These are phyloP conservation scores for Drosophila mimica DNA, from an alignment of 2,888 invertebrate genomes.

Conservation along the genomic window DNA sequence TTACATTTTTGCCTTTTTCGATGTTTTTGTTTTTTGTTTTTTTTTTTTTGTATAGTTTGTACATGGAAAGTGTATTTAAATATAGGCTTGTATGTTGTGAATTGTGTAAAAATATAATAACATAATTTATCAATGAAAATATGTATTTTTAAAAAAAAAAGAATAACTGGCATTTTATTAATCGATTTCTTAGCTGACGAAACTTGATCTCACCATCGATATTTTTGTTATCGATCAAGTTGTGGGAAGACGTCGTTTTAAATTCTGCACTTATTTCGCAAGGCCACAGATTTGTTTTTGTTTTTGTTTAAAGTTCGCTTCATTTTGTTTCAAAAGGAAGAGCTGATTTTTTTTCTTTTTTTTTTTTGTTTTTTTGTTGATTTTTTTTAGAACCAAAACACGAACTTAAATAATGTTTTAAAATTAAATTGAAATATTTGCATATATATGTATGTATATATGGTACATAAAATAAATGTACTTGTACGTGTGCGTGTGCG, in stretches of 20 bases:
- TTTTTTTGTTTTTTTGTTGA: background rate
- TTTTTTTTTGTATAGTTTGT: conserved; percentile 40
- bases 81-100: conserved; percentile 23
- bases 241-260: conserved; percentile 52
- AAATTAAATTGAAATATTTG: conserved; percentile 14
- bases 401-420: conserved; percentile 12
- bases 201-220: conserved; percentile 29
- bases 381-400: conserved; percentile 50
- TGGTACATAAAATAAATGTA: background rate
- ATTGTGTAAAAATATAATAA: conserved; percentile 21
- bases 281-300: conserved; percentile 15
- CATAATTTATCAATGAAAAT: conserved; percentile 33
- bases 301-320: conserved; percentile 19
- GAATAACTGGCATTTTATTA: conserved; percentile 47
- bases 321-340: conserved; percentile 56
- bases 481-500: conserved; percentile 6
- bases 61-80: conserved; percentile 40
- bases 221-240: conserved; percentile 19
- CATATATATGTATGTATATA: conserved; percentile 11
- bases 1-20: conserved; percentile 20
- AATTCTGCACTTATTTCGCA: conserved; percentile 26
- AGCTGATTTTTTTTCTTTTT: conserved; percentile 10
- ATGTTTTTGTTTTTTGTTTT: conserved; percentile 8
- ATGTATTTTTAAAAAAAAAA: conserved; percentile 3
- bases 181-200: conserved; percentile 17